phyloP scores from a whole-genome alignment of 2,888 invertebrate genomes.

The Listrodromus nycthemerus region DNA sequence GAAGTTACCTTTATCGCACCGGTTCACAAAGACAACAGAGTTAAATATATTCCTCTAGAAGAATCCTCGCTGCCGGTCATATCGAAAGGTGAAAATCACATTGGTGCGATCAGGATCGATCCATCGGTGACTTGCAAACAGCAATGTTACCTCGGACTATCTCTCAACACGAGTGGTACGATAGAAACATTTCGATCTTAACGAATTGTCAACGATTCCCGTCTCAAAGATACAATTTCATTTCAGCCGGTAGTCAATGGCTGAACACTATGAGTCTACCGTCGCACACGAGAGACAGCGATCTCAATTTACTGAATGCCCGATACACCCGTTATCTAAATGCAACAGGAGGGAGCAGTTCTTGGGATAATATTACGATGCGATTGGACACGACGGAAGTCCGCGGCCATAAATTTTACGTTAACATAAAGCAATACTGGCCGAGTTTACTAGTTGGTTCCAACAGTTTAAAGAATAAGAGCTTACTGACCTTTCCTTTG shows the following conservation, averaged over 20 bases:
- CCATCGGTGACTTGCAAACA: conserved; percentile 90
- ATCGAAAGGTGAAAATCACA: conserved; percentile 82
- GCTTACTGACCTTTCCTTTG: conserved; percentile 88
- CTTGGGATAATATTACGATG: conserved; percentile 90
- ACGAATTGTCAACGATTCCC: neutral
- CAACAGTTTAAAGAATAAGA: conserved; percentile 82
- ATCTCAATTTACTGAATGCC: conserved; percentile 88
- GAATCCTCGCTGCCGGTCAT: conserved; percentile 79
- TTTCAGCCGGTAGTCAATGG: conserved; percentile 89
- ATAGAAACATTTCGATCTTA: neutral
- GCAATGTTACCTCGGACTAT: conserved; percentile 92
- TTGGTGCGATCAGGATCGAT: conserved; percentile 89
- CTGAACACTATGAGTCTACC: conserved; percentile 88
- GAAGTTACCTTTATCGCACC: conserved; percentile 89
- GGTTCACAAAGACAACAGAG: conserved; percentile 84
- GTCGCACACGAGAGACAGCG: conserved; percentile 89
- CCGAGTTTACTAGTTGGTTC: conserved; percentile 85
- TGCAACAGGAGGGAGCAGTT: conserved; percentile 81
- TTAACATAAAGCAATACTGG: conserved; percentile 89
- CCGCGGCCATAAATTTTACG: conserved; percentile 88
- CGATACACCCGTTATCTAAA: conserved; percentile 88
- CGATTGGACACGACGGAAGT: conserved; percentile 91
- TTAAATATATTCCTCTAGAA: conserved; percentile 82
- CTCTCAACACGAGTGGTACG: conserved; percentile 88
- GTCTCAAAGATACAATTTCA: neutral